Evolutionary conservation across 2,888 invertebrate species (phyloP), one percentile per base, ranked within the genome.

Genomic region (Diarsia brunnea): DNA sequence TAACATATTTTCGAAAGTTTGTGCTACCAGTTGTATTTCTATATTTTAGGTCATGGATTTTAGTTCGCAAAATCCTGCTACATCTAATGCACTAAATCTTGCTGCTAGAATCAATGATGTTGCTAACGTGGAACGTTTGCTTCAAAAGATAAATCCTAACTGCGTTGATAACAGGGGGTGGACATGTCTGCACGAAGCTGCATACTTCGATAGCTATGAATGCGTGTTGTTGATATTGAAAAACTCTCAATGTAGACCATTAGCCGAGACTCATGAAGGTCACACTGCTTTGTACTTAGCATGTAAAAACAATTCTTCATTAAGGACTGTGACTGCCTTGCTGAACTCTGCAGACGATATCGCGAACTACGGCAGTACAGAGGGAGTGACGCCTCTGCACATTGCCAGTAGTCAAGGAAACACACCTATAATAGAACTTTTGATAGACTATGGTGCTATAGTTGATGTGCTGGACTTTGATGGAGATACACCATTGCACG

Each of bases 151-250:
- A 51, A 96, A 96, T 87, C 95, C 96, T 2, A 96, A 96, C 85
- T 93, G 94, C 77, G 93, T 94, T 12, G 97, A 97, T 84, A 97
- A 97, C 78, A 93, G 97, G 87, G 97, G 97, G 11, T 97, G 97
- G 97, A 97, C 97, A 0, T 95, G 97, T 73, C 91, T 97, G 2
- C 97, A 97, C 69, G 97, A 97, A 91, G 97, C 97, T 2, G 96
- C 97, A 1, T 94, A 93, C 19, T 91, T 89, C 60, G 95, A 96
- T 80, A 94, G 94, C 76, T 94, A 94, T 69, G 93, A 96, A 77
- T 91, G 95, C 69, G 81, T 96, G 49, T 66, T 90, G 73, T 79
- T 94, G 8, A 95, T 97, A 78, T 83, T 97, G 82, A 91, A 94
- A 60, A 92, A 94, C 71, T 91, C 91, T 16, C 89, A 90, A 64